Evolutionary conservation across 2,888 invertebrate species (phyloP).

Genomic region (Theretra japonica): DNA sequence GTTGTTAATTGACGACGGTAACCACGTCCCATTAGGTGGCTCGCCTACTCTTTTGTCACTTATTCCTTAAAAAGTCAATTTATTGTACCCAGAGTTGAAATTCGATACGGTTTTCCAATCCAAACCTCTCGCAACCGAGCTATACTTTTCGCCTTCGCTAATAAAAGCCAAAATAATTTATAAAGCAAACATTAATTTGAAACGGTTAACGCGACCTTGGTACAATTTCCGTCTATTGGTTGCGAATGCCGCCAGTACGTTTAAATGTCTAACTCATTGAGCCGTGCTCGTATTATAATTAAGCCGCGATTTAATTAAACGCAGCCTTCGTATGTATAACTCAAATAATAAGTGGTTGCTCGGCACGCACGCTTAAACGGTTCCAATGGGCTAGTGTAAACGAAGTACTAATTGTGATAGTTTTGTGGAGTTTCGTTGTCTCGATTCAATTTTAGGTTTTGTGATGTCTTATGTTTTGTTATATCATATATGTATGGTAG

Average conservation of each 20-base stretch:
- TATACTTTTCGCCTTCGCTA: no score
- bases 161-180: background rate
- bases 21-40: no score
- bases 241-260: conserved; percentile 36
- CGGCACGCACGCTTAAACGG: conserved; percentile 3
- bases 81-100: no score
- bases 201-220: background rate
- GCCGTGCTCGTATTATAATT: conserved; percentile 40
- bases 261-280: conserved; percentile 44
- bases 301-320: conserved; percentile 46
- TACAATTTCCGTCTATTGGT: conserved; percentile 39
- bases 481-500: no score
- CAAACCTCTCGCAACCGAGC: no score
- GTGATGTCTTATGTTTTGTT: no score
- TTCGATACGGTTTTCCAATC: no score
- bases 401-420: background rate
- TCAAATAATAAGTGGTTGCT: conserved; percentile 15
- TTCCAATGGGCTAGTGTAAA: background rate
- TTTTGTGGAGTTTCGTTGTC: no score
- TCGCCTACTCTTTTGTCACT: no score
- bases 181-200: background rate
- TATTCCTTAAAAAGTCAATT: no score
- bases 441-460: no score
- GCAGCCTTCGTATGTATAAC: conserved; percentile 30
- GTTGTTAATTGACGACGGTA: no score